Base-by-base conservation (phyloP, 2,113 vertebrate species). In the Festucalex cinctus region DNA sequence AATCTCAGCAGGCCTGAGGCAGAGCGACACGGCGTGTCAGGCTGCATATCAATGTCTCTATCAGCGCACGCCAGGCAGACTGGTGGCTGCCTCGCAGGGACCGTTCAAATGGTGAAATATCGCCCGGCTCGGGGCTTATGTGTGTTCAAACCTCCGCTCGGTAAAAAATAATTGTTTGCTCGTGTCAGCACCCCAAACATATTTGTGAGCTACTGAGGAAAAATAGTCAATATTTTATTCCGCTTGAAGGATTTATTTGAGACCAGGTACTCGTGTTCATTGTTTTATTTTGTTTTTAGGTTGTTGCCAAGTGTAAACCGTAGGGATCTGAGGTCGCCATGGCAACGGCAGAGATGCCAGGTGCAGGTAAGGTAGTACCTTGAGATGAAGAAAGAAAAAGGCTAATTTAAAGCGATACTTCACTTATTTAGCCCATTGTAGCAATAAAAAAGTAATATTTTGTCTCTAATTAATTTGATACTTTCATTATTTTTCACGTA, bases 1-100 rank as follows among this genome's bases (percentile, higher is more conserved):
- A 96, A 80, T 80, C 95, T 91, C 80, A 97, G 83, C 75, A 97
- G 91, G 89, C 95, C 95, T 97, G 76, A 81, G 74, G 76, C 64
- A 68, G 63, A 81, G 60, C 35, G 64, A 74, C 19, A 71, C 67
- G 67, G 71, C 67, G 68, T 57, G 69, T 48, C 32, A 5, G 63
- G 67, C 57, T 20, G 17, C 69, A 80, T 78, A 75, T 85, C 79
- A 80, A 22, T 66, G 76, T 77, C 74, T 77, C 61, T 73, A 80
- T 80, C 68, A 65, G 69, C 26, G 51, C 65, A 75, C 75, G 68
- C 28, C 65, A 68, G 66, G 79, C 58, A 75, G 65, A 68, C 65
- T 74, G 77, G 20, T 57, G 68, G 51, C 58, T 58, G 70, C 65
- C 65, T 22, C n/a, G 58, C 69, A 65, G 57, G 63, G 66, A 60